Evolutionary conservation across 2,888 invertebrate genomes (phyloP).

Genomic region (Norana najaformis): DNA sequence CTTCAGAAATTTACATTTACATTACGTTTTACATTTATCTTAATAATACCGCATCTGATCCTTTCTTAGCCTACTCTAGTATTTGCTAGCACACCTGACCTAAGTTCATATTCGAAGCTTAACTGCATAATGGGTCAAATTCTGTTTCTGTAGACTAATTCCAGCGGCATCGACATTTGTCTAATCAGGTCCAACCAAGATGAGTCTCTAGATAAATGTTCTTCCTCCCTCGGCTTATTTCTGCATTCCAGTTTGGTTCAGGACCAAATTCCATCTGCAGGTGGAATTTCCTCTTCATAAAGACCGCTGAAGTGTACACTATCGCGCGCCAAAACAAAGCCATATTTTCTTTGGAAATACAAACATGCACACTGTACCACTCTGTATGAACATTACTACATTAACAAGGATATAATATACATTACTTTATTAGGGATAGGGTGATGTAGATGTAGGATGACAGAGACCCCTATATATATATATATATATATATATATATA

Average conservation of each 20-base stretch:
- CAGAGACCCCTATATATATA: too few species aligned
- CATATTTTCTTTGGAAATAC: neutral
- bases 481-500: too few species aligned
- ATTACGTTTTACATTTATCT: too few species aligned
- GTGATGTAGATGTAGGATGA: too few species aligned
- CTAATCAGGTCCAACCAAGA: neutral
- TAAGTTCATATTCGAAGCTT: neutral
- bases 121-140: neutral
- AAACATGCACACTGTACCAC: neutral
- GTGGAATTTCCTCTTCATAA: neutral
- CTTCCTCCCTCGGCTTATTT: too few species aligned
- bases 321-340: neutral
- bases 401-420: too few species aligned
- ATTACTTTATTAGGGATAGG: too few species aligned
- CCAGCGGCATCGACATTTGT: conserved; percentile 2
- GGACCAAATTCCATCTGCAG: neutral
- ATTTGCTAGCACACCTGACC: too few species aligned
- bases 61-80: too few species aligned
- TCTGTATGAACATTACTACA: neutral
- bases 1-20: too few species aligned
- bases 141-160: neutral
- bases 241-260: neutral
- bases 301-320: neutral
- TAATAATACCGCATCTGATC: too few species aligned
- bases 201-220: neutral